phyloP scores from a whole-genome alignment of 2,797 vertebrate genomes.

The Phaenicophaeus curvirostris region DNA sequence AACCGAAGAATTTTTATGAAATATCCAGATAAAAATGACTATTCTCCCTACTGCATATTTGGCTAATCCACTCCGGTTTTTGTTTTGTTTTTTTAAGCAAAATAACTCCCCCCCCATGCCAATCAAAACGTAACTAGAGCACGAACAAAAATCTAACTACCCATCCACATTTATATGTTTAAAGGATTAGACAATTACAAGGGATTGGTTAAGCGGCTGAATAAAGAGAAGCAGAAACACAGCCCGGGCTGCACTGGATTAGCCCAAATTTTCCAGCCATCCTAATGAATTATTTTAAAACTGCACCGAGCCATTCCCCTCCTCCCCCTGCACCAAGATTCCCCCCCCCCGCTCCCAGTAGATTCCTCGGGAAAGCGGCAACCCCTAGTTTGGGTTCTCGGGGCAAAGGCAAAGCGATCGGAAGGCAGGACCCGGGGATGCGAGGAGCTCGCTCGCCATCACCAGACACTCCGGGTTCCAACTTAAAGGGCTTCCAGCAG shows the following conservation, averaged over 20 bases:
- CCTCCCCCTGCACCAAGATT: too few relatives aligned
- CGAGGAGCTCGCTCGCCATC: conserved; percentile 65
- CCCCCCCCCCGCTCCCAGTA: conserved; percentile 8
- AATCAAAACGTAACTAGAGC: conserved; percentile 73
- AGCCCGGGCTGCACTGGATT: background rate
- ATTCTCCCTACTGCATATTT: conserved; percentile 51
- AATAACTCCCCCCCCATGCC: conserved; percentile 25
- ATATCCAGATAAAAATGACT: conserved; percentile 29
- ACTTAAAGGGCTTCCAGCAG: conserved; percentile 71
- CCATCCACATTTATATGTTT: conserved; percentile 63
- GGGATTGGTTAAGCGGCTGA: conserved; percentile 34
- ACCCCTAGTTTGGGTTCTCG: conserved; percentile 60
- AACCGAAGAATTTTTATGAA: background rate
- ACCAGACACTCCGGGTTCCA: conserved; percentile 58
- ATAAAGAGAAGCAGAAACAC: conserved; percentile 16
- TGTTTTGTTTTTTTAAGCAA: background rate
- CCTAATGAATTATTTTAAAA: conserved; percentile 52
- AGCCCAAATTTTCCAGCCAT: conserved; percentile 56
- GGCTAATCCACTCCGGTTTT: conserved; percentile 58
- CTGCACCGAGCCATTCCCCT: background rate
- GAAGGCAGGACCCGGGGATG: conserved; percentile 75
- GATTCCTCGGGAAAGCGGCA: conserved; percentile 52
- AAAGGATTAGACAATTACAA: conserved; percentile 67
- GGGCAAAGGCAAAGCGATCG: conserved; percentile 60
- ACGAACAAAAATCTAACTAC: conserved; percentile 72